Evolutionary conservation across 1,140 invertebrate species (phyloP).

Genomic region (Ceratosolen fusciceps): DNA sequence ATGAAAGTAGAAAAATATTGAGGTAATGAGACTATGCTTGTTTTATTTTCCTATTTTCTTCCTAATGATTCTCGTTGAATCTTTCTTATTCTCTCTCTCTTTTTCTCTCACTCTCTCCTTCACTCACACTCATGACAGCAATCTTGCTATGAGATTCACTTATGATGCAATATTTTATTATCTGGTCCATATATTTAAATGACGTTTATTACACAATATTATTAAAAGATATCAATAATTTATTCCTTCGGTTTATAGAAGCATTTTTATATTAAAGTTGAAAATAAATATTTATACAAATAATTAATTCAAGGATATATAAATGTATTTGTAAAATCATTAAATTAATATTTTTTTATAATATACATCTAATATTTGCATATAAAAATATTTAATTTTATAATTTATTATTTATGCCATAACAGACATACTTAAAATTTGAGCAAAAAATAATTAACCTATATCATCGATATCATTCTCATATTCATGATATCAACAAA

Average conservation of each 20-base stretch:
- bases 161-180: constrained; percentile 20
- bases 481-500: no score
- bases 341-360: no score
- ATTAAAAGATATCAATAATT: background rate
- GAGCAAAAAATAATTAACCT: no score
- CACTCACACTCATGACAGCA: background rate
- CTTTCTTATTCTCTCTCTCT: background rate
- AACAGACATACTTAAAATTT: no score
- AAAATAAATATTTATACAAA: no score
- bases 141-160: background rate
- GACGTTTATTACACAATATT: constrained; percentile 7
- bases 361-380: no score
- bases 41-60: background rate
- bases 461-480: no score
- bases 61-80: background rate
- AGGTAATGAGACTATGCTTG: constrained; percentile 17
- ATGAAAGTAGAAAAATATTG: background rate
- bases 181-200: constrained; percentile 3
- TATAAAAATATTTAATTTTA: no score
- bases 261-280: no score
- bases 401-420: no score
- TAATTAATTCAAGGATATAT: no score
- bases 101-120: background rate
- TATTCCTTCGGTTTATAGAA: background rate
- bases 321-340: no score